Evolutionary conservation across 2,113 vertebrate genomes (phyloP), one percentile per base, ranked within the genome.

Genomic region (Probosciger aterrimus): DNA sequence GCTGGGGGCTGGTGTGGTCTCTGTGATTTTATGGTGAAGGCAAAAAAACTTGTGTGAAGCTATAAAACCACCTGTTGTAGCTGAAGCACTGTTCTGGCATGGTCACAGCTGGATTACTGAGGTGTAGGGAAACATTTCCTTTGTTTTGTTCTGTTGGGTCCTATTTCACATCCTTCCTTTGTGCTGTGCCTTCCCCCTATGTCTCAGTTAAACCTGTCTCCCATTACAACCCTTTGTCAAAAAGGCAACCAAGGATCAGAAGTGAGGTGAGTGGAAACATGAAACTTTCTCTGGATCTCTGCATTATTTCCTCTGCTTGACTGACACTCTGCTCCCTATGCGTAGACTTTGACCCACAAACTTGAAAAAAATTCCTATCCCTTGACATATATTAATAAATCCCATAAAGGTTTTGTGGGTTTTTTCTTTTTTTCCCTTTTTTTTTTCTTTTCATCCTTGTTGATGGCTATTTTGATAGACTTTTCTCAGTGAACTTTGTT

Each of bases 401-500:
- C 50, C n/a, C 9, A 11, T 17, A 39, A 46, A 6, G 4, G 1
- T 5, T 86, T 76, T 49, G 9, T 28, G 28, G 10, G 6, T 4
- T 35, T 6, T 28, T 49, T 33, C 31, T 13, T 44, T 12, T 37
- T 17, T 18, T 17, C 4, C 24, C 4, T 43, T 35, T 39, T 5
- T 46, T 25, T 37, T n/a, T 67, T 14, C 23, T 68, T 78, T 73
- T 35, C 35, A 24, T 75, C 31, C 11, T 24, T 78, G 8, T 65
- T 81, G 62, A 65, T 82, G 64, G 10, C 20, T 92, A 41, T 82
- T 95, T 86, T 82, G 59, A 90, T 80, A 79, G 47, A 82, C 27
- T 67, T 5, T 77, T 68, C 46, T 59, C 6, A 78, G 19, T 90
- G 62, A 92, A 81, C 27, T 88, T 88, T 62, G 41, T 64, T 69